Percentiles rank a stretch among this genome's conserved stretches.
Conservation (phyloP, 1,140 invertebrate species). For the Hirudo medicinalis region DNA sequence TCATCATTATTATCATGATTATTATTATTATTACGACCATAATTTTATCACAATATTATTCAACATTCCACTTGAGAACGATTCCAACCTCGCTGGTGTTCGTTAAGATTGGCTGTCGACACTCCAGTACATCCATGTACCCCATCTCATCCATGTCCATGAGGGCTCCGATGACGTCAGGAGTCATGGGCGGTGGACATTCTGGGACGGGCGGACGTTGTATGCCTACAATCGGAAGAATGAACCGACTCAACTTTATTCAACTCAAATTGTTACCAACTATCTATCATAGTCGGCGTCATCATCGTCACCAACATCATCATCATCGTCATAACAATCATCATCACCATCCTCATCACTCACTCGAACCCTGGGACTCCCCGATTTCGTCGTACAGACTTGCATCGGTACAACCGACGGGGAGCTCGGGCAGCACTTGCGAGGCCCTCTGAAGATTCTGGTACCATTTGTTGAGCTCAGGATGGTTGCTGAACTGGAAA, state of each 20-base stretch:
- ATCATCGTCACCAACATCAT: neutral
- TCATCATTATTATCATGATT: neutral
- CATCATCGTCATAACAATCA: too few species aligned
- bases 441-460: too few species aligned
- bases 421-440: too few species aligned
- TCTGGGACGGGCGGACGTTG: neutral
- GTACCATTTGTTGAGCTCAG: too few species aligned
- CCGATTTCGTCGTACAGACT: too few species aligned
- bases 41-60: too few species aligned
- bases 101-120: neutral
- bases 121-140: neutral
- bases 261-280: too few species aligned
- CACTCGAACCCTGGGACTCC: too few species aligned
- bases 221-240: neutral
- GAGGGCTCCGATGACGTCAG: neutral
- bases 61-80: neutral
- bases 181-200: too few species aligned
- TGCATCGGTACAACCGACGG: too few species aligned
- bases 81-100: neutral
- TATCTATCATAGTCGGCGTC: neutral
- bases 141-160: neutral
- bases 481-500: too few species aligned
- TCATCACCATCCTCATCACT: too few species aligned
- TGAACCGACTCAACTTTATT: neutral
- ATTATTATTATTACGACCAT: neutral